These are phyloP conservation scores for Paralichthys olivaceus DNA, from an alignment of 2,113 vertebrate genomes.

Conservation along the genomic window DNA sequence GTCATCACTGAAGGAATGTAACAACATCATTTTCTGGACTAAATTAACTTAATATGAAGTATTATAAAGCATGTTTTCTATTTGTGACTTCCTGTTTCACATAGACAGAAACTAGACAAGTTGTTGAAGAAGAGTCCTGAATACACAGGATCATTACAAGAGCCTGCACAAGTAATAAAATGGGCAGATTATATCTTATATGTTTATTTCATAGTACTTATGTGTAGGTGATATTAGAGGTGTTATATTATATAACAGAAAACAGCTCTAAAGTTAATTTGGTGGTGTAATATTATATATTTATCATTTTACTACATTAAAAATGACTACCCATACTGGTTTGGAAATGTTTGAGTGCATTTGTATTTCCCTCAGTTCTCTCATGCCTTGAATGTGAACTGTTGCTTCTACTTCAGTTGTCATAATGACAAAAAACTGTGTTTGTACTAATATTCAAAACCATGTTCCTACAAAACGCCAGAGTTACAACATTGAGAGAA, in stretches of 20 bases:
- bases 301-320: not conserved
- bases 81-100: not conserved
- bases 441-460: not conserved
- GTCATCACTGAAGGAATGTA: not conserved
- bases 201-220: too few relatives aligned
- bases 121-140: not conserved
- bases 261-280: too few relatives aligned
- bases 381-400: not conserved
- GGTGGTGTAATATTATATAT: not conserved
- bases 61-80: not conserved
- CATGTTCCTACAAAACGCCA: not conserved
- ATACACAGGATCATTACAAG: not conserved
- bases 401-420: conserved; percentile 9
- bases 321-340: not conserved
- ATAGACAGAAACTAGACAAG: too few relatives aligned
- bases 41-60: not conserved
- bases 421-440: not conserved
- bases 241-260: not conserved
- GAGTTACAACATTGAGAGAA: not conserved
- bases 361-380: not conserved
- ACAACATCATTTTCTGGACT: not conserved
- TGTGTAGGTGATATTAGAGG: not conserved
- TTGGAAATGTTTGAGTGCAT: not conserved
- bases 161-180: not conserved
- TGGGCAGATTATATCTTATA: too few relatives aligned